A percentile compares a stretch with the other conserved stretches of the same genome.
These are phyloP conservation scores for Smittia sp. DNA, from an alignment of 2,888 invertebrate species.

Conservation along the genomic window DNA sequence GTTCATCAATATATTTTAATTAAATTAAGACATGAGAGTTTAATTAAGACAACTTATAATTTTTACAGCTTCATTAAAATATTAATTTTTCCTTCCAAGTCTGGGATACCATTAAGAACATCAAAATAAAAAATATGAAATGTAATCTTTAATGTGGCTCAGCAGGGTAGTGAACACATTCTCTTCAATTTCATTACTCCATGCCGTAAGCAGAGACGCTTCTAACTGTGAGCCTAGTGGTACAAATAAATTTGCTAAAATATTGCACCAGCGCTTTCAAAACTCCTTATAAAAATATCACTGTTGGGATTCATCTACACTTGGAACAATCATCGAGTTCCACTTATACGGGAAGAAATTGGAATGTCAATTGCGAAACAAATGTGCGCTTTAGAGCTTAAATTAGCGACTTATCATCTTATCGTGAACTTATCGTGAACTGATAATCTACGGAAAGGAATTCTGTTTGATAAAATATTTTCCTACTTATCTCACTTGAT, in stretches of 20 bases:
- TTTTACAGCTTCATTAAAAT: conserved; percentile 40
- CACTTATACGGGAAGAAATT: no score
- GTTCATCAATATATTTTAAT: conserved; percentile 36
- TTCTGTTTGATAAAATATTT: no score
- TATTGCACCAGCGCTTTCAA: not conserved
- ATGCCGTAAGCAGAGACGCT: not conserved
- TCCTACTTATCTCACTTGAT: no score
- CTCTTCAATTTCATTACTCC: conserved; percentile 1
- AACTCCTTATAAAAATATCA: not conserved
- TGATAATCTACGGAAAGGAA: no score
- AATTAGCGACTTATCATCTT: no score
- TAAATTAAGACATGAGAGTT: no score
- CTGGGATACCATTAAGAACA: not conserved
- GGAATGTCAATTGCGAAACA: no score
- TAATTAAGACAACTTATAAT: conserved; percentile 41
- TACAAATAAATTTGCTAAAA: not conserved
- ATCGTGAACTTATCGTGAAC: no score
- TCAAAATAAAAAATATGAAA: conserved; percentile 28
- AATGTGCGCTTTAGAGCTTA: no score
- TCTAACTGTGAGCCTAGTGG: conserved; percentile 9
- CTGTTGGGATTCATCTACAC: no score
- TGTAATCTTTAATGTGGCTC: conserved; percentile 30
- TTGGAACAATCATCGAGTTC: no score
- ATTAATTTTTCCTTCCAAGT: conserved; percentile 21
- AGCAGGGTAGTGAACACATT: conserved; percentile 28